Conservation (phyloP, 2,113 vertebrate species). For the Psephotus haematonotus region DNA sequence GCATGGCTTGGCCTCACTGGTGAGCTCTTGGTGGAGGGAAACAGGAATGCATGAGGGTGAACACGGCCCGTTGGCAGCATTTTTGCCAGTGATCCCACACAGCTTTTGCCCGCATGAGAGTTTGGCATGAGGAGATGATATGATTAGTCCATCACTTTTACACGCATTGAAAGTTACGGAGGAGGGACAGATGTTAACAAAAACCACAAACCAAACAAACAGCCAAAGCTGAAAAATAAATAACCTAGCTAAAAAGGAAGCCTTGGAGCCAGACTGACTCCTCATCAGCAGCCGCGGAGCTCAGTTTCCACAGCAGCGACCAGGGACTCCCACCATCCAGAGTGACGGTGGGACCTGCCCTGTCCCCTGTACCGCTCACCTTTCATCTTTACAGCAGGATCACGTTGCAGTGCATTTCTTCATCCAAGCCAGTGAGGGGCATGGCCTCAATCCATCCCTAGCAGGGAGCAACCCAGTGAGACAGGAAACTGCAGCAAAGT, state of each 20-base stretch:
- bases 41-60: not conserved
- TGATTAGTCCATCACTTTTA: conserved; percentile 9
- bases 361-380: rapidly evolving
- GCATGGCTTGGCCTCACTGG: not conserved
- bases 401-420: rapidly evolving
- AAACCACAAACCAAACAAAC: not conserved
- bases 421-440: not conserved
- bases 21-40: not conserved
- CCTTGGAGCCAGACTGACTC: not conserved
- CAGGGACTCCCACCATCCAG: not conserved
- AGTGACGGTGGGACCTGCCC: not conserved
- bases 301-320: not conserved
- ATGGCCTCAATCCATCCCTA: not conserved
- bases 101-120: not conserved
- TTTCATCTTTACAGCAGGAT: not conserved
- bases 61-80: not conserved
- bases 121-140: not conserved
- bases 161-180: conserved; percentile 1
- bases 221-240: not conserved
- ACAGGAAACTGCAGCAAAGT: not conserved
- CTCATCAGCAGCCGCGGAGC: not conserved
- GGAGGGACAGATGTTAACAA: conserved; percentile 32
- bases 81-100: not conserved
- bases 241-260: not conserved
- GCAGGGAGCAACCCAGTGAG: not conserved